Conservation (phyloP, 1,140 invertebrate genomes). For the Drosophila obscura region DNA sequence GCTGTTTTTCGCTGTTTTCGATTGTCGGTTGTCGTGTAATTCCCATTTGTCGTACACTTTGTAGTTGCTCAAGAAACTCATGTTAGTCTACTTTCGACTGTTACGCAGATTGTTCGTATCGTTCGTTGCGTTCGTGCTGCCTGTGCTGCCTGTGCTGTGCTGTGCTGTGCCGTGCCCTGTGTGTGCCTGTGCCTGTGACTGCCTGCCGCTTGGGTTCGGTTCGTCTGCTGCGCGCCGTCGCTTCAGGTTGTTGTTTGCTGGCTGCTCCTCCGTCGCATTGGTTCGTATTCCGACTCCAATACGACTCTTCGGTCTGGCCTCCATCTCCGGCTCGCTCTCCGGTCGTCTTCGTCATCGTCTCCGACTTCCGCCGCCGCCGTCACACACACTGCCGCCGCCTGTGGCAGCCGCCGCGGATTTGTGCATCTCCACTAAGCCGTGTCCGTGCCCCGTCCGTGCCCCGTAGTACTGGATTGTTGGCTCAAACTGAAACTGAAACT, state of each 20-base stretch:
- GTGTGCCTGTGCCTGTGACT: slow-evolving; percentile 15
- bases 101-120: slow-evolving; percentile 84
- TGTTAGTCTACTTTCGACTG: slow-evolving; percentile 84
- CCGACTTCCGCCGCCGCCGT: background rate
- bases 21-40: slow-evolving; percentile 83
- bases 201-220: too few species aligned
- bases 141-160: slow-evolving; percentile 31
- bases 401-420: slow-evolving; percentile 20
- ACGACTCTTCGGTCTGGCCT: too few species aligned
- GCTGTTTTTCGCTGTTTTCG: slow-evolving; percentile 75
- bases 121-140: slow-evolving; percentile 38
- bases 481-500: slow-evolving; percentile 1
- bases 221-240: too few species aligned
- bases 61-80: slow-evolving; percentile 84
- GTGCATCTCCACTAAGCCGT: slow-evolving; percentile 6
- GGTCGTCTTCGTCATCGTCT: slow-evolving; percentile 2
- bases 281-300: slow-evolving; percentile 6
- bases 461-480: background rate
- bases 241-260: background rate
- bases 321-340: too few species aligned
- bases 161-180: slow-evolving; percentile 17
- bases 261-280: slow-evolving; percentile 4
- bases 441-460: background rate
- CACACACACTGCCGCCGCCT: background rate
- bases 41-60: slow-evolving; percentile 84